Base-by-base conservation (phyloP, 2,113 vertebrate genomes). In the Okapia johnstoni region DNA sequence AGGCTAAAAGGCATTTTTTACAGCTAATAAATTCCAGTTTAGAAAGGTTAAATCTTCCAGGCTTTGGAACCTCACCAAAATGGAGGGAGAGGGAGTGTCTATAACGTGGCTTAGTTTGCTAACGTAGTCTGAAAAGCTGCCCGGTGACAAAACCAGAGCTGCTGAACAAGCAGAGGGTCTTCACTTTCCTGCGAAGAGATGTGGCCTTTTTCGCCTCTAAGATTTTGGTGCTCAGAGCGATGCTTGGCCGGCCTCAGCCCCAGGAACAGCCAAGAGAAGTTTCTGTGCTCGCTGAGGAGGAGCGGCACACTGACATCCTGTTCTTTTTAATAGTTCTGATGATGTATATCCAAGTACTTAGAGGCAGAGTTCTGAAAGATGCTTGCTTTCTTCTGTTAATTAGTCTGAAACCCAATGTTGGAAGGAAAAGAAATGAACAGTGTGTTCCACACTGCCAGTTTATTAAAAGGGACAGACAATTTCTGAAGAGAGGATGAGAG, bases 271-370 rank as follows among this genome's bases (percentile, higher is more conserved):
- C 95, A 93, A 63, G 87, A 93, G 88, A 97, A 94, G 96, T 28
- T 58, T 85, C 73, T 83, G 81, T 88, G 91, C 83, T 96, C 19
- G 2, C 55, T 55, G 7, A 76, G 46, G 95, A 63, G 60, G 58
- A 80, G n/a, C 89, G 26, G 50, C 3, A 40, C 80, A 83, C 66
- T 46, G 83, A 97, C 95, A 94, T 84, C 28, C 58, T 88, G 96
- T 98, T 96, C 97, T 96, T 95, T 90, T 91, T 93, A 94, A 96
- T 89, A 40, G 57, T 60, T 88, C 79, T 90, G 77, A 76, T 96
- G 96, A 97, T 85, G 92, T 46, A 96, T 52, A 88, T 80, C 94
- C 88, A 97, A 97, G 96, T 54, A 91, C 94, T 96, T 93, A 54
- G 94, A 94, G 94, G 95, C 85, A 86, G 77, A 55, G 15, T 94